Percentiles rank a stretch among this genome's conserved stretches.
Conservation (phyloP, 2,797 vertebrate genomes). For the Gymnothorax javanicus region DNA sequence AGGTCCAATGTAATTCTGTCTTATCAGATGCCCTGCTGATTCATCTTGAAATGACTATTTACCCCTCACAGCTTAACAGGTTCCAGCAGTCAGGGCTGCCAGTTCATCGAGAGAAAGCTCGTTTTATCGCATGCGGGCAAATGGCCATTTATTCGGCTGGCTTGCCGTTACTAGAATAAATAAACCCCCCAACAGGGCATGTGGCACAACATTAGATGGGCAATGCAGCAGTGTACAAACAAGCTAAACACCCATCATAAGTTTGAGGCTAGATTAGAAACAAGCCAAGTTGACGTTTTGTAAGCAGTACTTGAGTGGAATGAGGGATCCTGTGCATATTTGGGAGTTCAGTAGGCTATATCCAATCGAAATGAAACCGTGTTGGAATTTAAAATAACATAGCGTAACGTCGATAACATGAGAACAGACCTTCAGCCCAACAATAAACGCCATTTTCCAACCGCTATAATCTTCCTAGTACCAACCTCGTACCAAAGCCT, state of each 20-base stretch:
- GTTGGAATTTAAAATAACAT: background rate
- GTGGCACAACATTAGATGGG: background rate
- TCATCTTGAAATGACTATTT: slow-evolving; percentile 1
- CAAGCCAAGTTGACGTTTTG: background rate
- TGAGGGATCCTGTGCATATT: background rate
- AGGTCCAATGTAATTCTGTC: background rate
- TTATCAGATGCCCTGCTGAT: background rate
- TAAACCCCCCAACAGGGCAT: background rate
- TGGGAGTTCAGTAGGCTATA: background rate
- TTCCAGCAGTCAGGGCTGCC: background rate
- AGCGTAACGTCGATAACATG: background rate
- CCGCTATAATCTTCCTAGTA: too few species aligned
- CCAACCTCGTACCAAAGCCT: too few species aligned
- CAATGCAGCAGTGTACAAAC: background rate
- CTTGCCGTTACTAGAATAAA: background rate
- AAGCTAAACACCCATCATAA: background rate
- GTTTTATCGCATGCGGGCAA: background rate
- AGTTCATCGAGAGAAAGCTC: background rate
- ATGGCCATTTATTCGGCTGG: background rate
- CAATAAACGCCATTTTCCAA: background rate
- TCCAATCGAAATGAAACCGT: background rate
- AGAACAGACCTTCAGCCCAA: background rate
- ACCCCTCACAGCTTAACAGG: background rate
- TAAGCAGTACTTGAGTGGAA: background rate
- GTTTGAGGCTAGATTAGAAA: background rate